Evolutionary conservation across 2,888 invertebrate genomes (phyloP), one percentile per base, ranked within the genome.

Genomic region (Hyposoter dolosus): DNA sequence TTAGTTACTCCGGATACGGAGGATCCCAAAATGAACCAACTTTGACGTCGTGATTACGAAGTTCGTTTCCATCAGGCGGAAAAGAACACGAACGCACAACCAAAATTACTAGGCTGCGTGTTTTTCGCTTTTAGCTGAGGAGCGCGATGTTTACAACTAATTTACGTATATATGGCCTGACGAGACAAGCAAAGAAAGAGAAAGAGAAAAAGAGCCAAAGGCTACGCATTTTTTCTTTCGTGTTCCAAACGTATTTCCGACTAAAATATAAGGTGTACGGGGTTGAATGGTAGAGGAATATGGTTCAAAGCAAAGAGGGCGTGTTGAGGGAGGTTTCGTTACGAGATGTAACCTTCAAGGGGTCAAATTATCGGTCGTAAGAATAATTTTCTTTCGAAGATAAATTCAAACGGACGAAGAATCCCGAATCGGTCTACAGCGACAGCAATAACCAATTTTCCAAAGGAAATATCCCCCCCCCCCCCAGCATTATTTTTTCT

Each of bases 341-440:
- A 40, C 56, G 74, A 47, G 68, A 60, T 28, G 60, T 69, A 68
- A 85, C 77, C 78, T 69, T 23, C 50, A 60, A 74, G 43, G 82
- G 66, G 50, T 82, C 74, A 82, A 82, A 85, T 85, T 85, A 82
- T 68, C 68, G 63, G 69, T 82, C 82, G 74, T 78, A 85, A 85
- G 82, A 74, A 82, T 72, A 66, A 72, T 81, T 77, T 81, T 17
- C 3, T n/a, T 47, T 43, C 19, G 45, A 53, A 68, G 35, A 3
- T 50, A 71, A 50, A 28, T 32, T 53, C 1, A 0, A 50, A 28
- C 9, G 9, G 3, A 15, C 60, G 12, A 23, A 56, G 23, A 23
- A 23, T 10, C 56, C 6, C 23, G 56, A 56, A 7, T n/a, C 10
- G 10, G 10, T 28, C 15, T 60, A 4, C 5, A 60, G 28, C 28